These are phyloP conservation scores for Acleris holmiana DNA, from an alignment of 2,888 invertebrate genomes.

Conservation along the genomic window DNA sequence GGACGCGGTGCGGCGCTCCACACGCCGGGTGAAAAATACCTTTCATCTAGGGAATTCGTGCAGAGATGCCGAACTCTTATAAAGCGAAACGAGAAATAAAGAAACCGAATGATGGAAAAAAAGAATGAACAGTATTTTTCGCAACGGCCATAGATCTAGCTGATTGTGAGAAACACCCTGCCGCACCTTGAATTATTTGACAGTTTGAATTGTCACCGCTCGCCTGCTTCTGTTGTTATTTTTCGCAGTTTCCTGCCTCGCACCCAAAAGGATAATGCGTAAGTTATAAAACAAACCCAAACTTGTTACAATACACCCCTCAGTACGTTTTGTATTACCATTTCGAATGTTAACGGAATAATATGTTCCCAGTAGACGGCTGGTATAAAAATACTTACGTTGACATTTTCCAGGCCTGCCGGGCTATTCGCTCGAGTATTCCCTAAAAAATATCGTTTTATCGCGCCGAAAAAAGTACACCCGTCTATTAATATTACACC, in stretches of 20 bases:
- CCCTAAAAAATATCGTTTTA: conserved; percentile 35
- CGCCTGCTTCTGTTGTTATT: conserved; percentile 64
- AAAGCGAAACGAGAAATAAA: conserved; percentile 77
- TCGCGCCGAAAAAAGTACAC: conserved; percentile 11
- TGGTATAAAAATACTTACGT: conserved; percentile 45
- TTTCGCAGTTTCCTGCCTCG: conserved; percentile 53
- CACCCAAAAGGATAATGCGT: conserved; percentile 58
- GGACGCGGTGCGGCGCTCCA: conserved; percentile 55
- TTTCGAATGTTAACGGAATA: conserved; percentile 58
- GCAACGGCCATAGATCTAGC: conserved; percentile 71
- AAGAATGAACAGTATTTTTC: conserved; percentile 56
- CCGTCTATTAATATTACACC: conserved; percentile 22
- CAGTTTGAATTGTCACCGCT: conserved; percentile 75
- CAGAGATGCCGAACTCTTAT: conserved; percentile 77
- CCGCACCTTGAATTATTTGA: conserved; percentile 79
- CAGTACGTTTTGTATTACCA: conserved; percentile 56
- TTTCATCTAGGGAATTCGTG: conserved; percentile 81
- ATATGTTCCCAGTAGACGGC: conserved; percentile 52
- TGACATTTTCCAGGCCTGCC: conserved; percentile 32
- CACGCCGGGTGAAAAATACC: conserved; percentile 74
- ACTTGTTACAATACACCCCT: conserved; percentile 53
- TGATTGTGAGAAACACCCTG: conserved; percentile 78
- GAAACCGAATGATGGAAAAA: conserved; percentile 75
- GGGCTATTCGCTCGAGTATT: conserved; percentile 46
- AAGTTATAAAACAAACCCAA: conserved; percentile 62